phyloP scores from a whole-genome alignment of 1,140 invertebrate species.

The Leptinotarsa defecta region DNA sequence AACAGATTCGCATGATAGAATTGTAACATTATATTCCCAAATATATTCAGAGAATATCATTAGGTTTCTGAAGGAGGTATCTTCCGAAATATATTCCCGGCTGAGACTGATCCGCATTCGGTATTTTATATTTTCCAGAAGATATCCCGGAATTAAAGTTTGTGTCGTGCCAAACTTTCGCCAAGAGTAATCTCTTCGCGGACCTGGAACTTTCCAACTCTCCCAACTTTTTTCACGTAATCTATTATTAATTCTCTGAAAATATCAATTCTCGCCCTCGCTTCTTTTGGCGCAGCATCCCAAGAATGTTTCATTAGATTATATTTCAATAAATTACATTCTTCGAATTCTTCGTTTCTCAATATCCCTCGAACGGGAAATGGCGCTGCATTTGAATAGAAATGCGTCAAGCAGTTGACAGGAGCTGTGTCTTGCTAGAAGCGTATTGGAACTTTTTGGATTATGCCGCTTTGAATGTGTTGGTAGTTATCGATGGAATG shows the following conservation, averaged over 20 bases:
- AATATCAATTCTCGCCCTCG: slow-evolving; percentile 32
- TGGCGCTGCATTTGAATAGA: slow-evolving; percentile 4
- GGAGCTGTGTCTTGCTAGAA: background rate
- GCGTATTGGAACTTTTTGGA: background rate
- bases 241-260: slow-evolving; percentile 41
- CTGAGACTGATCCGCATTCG: slow-evolving; percentile 47
- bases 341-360: slow-evolving; percentile 13
- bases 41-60: too few relatives aligned
- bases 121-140: slow-evolving; percentile 43
- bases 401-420: background rate
- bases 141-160: slow-evolving; percentile 38
- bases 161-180: slow-evolving; percentile 13
- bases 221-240: slow-evolving; percentile 35
- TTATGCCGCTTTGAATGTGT: background rate
- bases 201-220: slow-evolving; percentile 35
- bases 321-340: slow-evolving; percentile 19
- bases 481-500: too few relatives aligned
- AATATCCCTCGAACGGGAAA: slow-evolving; percentile 10
- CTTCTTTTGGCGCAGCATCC: background rate
- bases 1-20: too few relatives aligned
- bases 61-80: slow-evolving; percentile 42
- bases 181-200: slow-evolving; percentile 32
- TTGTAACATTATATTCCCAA: too few relatives aligned
- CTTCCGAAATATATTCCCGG: slow-evolving; percentile 42
- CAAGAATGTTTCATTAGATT: slow-evolving; percentile 23